A percentile compares a stretch with the other conserved stretches of the same genome.
Evolutionary conservation across 2,797 vertebrate genomes (phyloP).

Genomic region (Mus caroli): DNA sequence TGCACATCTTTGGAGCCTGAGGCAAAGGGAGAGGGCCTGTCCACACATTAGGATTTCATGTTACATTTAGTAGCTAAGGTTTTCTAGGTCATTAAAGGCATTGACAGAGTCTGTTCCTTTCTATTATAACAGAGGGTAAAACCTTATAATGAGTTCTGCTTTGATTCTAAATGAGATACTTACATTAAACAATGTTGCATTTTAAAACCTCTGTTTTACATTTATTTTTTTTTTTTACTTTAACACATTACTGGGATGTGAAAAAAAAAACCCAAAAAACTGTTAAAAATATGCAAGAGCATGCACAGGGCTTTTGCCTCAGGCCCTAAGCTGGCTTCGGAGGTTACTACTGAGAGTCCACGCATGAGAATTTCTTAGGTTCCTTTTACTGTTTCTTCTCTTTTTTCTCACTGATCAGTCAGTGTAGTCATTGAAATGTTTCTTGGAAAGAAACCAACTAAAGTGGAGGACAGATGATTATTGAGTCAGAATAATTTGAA

Average conservation of each 20-base stretch:
- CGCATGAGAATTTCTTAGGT: background rate
- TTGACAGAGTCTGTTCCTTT: background rate
- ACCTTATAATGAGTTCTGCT: background rate
- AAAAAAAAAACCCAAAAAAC: background rate
- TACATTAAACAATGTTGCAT: background rate
- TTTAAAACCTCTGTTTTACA: background rate
- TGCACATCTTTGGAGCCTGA: background rate
- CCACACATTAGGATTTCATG: background rate
- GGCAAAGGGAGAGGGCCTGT: background rate
- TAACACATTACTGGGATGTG: background rate
- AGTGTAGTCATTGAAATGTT: background rate
- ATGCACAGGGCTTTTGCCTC: background rate
- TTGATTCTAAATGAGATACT: background rate
- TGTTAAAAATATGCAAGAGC: background rate
- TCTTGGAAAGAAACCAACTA: background rate
- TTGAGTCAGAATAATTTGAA: background rate
- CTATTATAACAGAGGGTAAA: conserved; percentile 10
- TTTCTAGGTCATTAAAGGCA: background rate
- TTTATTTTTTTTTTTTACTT: background rate
- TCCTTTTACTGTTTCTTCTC: background rate
- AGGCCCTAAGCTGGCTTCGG: background rate
- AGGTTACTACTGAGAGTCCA: background rate
- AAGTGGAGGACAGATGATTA: background rate
- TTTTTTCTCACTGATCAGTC: background rate
- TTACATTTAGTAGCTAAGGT: background rate